Conservation (phyloP, 2,797 vertebrate species). For the Pseudocheirus occidentalis region DNA sequence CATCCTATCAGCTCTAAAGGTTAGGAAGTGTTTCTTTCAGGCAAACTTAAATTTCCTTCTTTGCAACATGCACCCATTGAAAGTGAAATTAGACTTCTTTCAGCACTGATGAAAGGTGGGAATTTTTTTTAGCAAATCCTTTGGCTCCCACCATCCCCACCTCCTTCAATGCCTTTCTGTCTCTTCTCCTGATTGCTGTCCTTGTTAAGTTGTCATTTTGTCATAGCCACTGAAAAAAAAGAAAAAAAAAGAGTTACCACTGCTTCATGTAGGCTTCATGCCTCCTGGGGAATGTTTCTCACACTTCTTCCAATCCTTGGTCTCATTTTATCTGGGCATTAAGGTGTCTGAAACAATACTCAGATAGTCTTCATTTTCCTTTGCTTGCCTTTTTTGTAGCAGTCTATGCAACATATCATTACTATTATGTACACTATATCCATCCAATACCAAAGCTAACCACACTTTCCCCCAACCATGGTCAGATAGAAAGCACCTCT, state of each 20-base stretch:
- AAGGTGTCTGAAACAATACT: neutral
- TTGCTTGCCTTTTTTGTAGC: neutral
- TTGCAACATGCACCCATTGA: neutral
- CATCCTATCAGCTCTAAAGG: neutral
- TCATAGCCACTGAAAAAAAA: no score
- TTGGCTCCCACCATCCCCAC: neutral
- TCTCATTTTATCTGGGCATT: neutral
- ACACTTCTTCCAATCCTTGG: neutral
- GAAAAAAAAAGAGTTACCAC: neutral
- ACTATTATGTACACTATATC: neutral
- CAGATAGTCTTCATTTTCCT: neutral
- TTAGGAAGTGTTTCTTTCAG: neutral
- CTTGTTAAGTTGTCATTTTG: neutral
- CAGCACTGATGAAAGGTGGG: neutral
- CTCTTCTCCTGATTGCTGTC: neutral
- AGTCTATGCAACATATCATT: neutral
- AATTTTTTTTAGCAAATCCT: neutral
- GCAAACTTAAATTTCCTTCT: neutral
- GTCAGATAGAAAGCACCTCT: neutral
- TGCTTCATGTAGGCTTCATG: neutral
- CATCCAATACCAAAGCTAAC: neutral
- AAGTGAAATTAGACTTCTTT: neutral
- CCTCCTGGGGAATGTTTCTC: neutral
- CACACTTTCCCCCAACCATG: neutral
- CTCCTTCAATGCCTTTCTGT: neutral